Percentiles rank a stretch among this genome's conserved stretches.
phyloP scores from a whole-genome alignment of 2,113 vertebrate species.

The Oophaga pumilio region DNA sequence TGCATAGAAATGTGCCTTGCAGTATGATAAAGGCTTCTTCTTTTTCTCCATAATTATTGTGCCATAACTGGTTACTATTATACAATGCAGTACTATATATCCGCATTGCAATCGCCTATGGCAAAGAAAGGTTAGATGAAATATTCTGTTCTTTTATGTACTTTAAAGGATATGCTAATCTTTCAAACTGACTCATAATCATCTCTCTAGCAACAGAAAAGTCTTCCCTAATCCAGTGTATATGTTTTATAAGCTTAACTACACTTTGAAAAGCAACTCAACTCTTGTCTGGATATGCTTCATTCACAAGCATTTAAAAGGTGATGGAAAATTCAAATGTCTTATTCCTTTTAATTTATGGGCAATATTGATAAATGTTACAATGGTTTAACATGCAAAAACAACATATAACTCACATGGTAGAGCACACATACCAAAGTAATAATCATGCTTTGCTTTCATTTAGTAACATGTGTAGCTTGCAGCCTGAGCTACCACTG shows the following conservation, averaged over 20 bases:
- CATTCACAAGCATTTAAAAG: not conserved
- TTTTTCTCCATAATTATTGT: not conserved
- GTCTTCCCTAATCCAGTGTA: not conserved
- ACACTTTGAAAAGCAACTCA: constrained; percentile 17
- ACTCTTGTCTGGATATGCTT: not conserved
- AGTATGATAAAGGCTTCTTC: not conserved
- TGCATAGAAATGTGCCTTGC: not conserved
- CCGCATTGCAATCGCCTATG: constrained; percentile 42
- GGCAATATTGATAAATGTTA: not conserved
- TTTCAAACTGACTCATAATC: constrained; percentile 42
- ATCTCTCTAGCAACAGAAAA: constrained; percentile 31
- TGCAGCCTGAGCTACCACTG: too few species aligned
- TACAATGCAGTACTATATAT: constrained; percentile 19
- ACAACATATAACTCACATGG: too few species aligned
- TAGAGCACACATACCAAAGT: too few species aligned
- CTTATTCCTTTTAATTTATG: not conserved
- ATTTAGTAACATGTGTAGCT: too few species aligned
- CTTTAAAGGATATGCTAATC: constrained; percentile 46
- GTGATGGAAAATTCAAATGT: not conserved
- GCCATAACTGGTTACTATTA: not conserved
- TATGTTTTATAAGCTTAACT: constrained; percentile 9
- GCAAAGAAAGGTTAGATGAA: constrained; percentile 49
- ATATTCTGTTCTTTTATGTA: constrained; percentile 48
- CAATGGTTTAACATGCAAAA: too few species aligned
- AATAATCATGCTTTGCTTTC: too few species aligned